Percentiles rank a stretch among this genome's conserved stretches.
Conservation (phyloP, 2,888 invertebrate species). For the Dasypogon diadema region DNA sequence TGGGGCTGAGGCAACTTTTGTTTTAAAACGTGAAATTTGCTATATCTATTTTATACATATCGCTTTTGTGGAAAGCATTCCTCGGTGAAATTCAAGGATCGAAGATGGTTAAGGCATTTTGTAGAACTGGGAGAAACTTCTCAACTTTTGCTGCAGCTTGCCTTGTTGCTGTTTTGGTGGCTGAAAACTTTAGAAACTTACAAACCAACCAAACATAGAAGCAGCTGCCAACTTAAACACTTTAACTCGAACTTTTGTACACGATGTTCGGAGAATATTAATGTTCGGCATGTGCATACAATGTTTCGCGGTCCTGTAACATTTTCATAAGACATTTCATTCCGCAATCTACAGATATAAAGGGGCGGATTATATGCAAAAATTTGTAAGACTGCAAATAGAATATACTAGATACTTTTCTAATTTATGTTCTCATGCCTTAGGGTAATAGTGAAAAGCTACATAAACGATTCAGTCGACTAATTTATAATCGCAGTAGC, state of each 20-base stretch:
- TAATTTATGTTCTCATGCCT: too few relatives aligned
- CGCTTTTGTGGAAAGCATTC: neutral
- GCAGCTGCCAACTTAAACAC: constrained; percentile 44
- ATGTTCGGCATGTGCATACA: constrained; percentile 30
- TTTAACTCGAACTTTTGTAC: constrained; percentile 31
- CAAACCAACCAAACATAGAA: constrained; percentile 32
- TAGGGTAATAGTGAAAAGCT: too few relatives aligned
- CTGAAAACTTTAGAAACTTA: constrained; percentile 21
- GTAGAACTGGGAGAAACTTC: constrained; percentile 22
- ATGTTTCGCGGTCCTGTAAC: neutral
- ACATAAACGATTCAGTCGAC: too few relatives aligned
- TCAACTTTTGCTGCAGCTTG: constrained; percentile 41
- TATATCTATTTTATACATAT: constrained; percentile 5
- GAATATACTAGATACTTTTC: too few relatives aligned
- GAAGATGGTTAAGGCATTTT: constrained; percentile 32
- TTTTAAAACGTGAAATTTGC: constrained; percentile 19
- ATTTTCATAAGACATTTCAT: neutral
- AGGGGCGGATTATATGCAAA: too few relatives aligned
- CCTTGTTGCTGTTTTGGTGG: constrained; percentile 39
- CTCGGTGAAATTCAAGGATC: constrained; percentile 15
- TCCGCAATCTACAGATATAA: too few relatives aligned
- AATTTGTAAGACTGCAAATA: too few relatives aligned
- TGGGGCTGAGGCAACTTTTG: neutral
- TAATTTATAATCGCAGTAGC: too few relatives aligned
- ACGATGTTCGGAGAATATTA: constrained; percentile 35